Percentiles rank a stretch among this genome's conserved stretches.
Conservation (phyloP, 2,888 invertebrate genomes). For the Drosophila paramelanica region DNA sequence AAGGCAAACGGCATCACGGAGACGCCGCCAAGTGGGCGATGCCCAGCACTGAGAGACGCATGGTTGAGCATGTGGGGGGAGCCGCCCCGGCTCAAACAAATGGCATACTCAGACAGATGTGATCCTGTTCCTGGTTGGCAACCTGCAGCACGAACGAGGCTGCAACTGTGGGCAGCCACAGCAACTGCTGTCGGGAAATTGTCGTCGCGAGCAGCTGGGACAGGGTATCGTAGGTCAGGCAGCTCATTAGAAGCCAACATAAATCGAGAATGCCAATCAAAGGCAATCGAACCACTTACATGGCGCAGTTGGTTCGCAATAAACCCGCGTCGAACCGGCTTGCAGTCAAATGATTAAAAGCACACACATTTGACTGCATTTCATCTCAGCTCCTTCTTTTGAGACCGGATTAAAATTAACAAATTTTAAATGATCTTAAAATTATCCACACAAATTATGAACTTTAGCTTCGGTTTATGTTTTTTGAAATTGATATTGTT, state of each 20-base stretch:
- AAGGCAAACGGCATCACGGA: slow-evolving; percentile 23
- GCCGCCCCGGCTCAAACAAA: slow-evolving; percentile 28
- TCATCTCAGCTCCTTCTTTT: not conserved
- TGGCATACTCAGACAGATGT: slow-evolving; percentile 26
- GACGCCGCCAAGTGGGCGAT: slow-evolving; percentile 55
- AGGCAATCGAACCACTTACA: slow-evolving; percentile 3
- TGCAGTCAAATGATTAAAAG: not conserved
- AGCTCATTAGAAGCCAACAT: slow-evolving; percentile 40
- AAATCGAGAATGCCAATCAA: slow-evolving; percentile 34
- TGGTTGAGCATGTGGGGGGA: too few species aligned
- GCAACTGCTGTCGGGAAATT: slow-evolving; percentile 19
- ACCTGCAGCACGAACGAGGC: slow-evolving; percentile 19
- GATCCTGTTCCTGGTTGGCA: slow-evolving; percentile 40
- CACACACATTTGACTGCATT: not conserved
- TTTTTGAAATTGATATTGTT: too few species aligned
- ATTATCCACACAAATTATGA: too few species aligned
- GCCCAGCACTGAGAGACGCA: slow-evolving; percentile 22
- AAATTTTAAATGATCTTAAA: too few species aligned
- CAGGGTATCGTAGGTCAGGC: slow-evolving; percentile 33
- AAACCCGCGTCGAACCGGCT: not conserved
- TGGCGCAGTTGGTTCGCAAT: not conserved
- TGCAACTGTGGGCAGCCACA: slow-evolving; percentile 35
- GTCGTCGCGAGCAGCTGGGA: slow-evolving; percentile 25
- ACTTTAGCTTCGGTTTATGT: too few species aligned
- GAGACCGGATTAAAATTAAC: not conserved